Base-by-base conservation (phyloP, 2,113 vertebrate genomes). In the Trichechus manatus region DNA sequence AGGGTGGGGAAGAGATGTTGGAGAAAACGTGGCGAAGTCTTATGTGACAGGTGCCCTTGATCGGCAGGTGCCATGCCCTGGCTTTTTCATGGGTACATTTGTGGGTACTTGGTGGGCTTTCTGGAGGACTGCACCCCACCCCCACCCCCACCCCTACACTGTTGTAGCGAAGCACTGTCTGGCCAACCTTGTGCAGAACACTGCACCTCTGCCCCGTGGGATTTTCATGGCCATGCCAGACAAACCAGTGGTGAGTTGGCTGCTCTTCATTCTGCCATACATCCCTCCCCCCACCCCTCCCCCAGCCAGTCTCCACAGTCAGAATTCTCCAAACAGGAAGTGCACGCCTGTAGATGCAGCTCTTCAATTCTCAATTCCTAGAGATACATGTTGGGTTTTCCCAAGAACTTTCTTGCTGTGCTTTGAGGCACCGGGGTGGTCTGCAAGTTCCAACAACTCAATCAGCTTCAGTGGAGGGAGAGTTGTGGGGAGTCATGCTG, bases 301-400 rank as follows among this genome's bases (percentile, higher is more conserved):
- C 66, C 63, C 56, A 23, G 56, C 47, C 31, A 39, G 56, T 6
- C 36, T 44, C 42, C 68, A 42, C 1, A 9, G 63, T 39, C 66
- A 74, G 61, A 74, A 44, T 78, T 93, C 72, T 94, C 86, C 89
- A 96, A 59, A 68, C 42, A 63, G 64, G n/a, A 64, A 86, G 44
- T 44, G 4, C 29, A 68, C 7, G 9, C 13, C 64, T 68, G 64
- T 33, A 33, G 64, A 33, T 33, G 31, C 31, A 33, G 64, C 64
- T 33, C 31, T 68, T 14, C 9, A n/a, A n/a, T 20, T 87, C 17
- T 64, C 23, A 61, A 31, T 85, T 81, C 13, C 88, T 68, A 64
- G 87, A 93, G 90, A 61, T 20, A 9, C 17, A 7, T 33, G 63
- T 19, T 74, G 42, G 47, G 39, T 47, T 94, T 78, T 83, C 63